phyloP scores from a whole-genome alignment of 2,797 vertebrate genomes.

The Anabas testudineus region DNA sequence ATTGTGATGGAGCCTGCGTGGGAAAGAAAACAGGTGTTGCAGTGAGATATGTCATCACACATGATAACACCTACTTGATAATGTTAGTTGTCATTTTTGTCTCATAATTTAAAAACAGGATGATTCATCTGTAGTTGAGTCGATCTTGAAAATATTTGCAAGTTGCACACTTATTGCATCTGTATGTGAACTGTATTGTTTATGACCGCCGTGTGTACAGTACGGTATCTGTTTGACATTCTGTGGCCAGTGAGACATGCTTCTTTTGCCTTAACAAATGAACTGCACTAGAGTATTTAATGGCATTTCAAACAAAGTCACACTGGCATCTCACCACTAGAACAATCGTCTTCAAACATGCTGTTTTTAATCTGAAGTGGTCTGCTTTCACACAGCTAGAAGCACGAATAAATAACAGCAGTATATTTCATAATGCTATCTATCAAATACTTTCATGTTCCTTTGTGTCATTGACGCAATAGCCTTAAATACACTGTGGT shows the following conservation, averaged over 20 bases:
- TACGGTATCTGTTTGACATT: constrained; percentile 8
- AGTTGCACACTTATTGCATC: neutral
- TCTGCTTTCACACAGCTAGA: constrained; percentile 9
- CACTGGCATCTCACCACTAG: neutral
- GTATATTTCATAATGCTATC: neutral
- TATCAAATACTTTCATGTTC: constrained; percentile 6
- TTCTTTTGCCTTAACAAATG: constrained; percentile 20
- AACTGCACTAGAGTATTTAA: constrained; percentile 19
- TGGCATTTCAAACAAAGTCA: constrained; percentile 35
- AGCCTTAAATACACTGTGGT: constrained; percentile 10
- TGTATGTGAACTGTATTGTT: neutral
- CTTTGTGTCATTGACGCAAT: neutral
- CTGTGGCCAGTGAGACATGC: neutral
- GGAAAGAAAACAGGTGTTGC: too few species aligned
- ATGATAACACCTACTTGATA: too few species aligned
- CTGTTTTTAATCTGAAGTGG: constrained; percentile 11
- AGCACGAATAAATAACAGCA: constrained; percentile 4
- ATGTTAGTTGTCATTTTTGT: neutral
- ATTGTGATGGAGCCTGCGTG: too few species aligned
- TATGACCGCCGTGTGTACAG: neutral
- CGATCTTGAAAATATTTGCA: neutral
- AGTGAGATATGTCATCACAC: too few species aligned
- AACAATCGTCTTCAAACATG: neutral
- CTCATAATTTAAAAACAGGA: too few species aligned
- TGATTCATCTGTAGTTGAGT: neutral